These are phyloP conservation scores for Reticulitermes speratus DNA, from an alignment of 1,140 invertebrate species.

Conservation along the genomic window DNA sequence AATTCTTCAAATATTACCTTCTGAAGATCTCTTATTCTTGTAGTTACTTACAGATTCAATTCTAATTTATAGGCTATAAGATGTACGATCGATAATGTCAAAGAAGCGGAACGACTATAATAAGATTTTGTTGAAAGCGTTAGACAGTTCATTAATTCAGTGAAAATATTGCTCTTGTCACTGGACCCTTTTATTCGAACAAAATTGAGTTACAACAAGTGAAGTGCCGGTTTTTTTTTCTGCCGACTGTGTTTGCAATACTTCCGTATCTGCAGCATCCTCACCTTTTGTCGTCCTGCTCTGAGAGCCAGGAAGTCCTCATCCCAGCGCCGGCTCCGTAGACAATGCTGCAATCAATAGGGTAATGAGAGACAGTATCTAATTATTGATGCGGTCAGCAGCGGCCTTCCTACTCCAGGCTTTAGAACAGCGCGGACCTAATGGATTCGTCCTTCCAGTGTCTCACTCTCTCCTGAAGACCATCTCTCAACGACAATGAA, in stretches of 20 bases:
- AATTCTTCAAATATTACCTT: too few species aligned
- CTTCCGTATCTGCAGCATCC: background rate
- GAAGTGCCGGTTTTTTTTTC: background rate
- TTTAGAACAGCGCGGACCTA: conserved; percentile 8
- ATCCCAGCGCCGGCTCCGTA: background rate
- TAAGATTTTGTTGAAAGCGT: too few species aligned
- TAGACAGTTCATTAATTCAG: too few species aligned
- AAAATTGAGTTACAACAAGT: background rate
- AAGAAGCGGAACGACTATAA: too few species aligned
- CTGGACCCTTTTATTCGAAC: background rate
- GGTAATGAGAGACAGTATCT: conserved; percentile 7
- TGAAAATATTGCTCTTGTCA: too few species aligned
- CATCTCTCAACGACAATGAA: conserved; percentile 15
- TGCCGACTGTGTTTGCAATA: background rate
- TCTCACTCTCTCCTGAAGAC: conserved; percentile 3
- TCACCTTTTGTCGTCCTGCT: background rate
- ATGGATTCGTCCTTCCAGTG: background rate
- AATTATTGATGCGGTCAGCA: conserved; percentile 15
- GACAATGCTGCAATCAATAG: conserved; percentile 18
- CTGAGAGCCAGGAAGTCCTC: background rate
- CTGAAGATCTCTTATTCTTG: too few species aligned
- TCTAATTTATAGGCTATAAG: too few species aligned
- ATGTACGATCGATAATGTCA: too few species aligned
- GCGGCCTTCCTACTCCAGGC: background rate
- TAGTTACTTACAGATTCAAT: too few species aligned